These are phyloP conservation scores for Sebastes matsubarae DNA, from an alignment of 2,797 vertebrate species.

Conservation along the genomic window DNA sequence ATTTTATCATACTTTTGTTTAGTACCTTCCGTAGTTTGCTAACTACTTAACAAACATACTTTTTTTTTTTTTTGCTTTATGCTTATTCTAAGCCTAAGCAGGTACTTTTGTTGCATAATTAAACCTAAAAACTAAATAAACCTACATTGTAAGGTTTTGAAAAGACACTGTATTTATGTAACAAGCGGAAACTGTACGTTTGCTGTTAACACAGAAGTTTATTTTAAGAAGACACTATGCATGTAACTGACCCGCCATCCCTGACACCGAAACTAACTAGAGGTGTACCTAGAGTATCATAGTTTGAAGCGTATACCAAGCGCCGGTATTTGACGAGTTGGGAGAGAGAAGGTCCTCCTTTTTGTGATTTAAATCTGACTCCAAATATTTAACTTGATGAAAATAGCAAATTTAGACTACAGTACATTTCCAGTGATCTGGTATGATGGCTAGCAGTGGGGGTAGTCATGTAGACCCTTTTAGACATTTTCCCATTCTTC, in stretches of 20 bases:
- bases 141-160: not conserved
- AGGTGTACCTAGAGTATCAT: not conserved
- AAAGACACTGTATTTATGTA: not conserved
- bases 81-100: rapidly evolving
- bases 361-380: no score
- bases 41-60: not conserved
- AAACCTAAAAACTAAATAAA: not conserved
- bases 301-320: not conserved
- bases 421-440: not conserved
- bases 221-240: no score
- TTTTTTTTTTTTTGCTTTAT: not conserved
- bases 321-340: not conserved
- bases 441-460: no score
- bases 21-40: rapidly evolving
- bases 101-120: no score
- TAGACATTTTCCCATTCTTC: not conserved
- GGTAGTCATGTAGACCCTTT: not conserved
- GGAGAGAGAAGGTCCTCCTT: not conserved
- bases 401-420: not conserved
- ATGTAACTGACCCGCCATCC: no score
- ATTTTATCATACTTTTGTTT: no score
- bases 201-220: rapidly evolving
- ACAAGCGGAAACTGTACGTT: no score
- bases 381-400: not conserved
- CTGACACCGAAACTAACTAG: not conserved